Conservation (phyloP, 1,140 invertebrate genomes). For the Brachionus plicatilis region DNA sequence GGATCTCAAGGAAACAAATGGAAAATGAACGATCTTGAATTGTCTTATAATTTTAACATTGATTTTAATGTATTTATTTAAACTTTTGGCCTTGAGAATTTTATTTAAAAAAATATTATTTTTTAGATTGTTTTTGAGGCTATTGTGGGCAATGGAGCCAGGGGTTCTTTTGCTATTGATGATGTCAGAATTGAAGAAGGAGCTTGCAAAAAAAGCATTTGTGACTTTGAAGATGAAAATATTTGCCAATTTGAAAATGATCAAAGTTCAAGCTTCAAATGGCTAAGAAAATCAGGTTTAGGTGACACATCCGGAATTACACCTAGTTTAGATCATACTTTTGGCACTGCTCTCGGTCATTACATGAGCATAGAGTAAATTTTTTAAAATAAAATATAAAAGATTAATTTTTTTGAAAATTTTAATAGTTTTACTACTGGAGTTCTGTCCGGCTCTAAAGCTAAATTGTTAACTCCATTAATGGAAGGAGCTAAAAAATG, state of each 20-base stretch:
- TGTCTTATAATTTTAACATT: background rate
- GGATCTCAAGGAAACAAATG: constrained; percentile 11
- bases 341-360: constrained; percentile 38
- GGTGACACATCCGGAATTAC: background rate
- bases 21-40: background rate
- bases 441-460: background rate
- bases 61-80: background rate
- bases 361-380: constrained; percentile 48
- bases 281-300: background rate
- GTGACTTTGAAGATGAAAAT: constrained; percentile 34
- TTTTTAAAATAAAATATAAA: background rate
- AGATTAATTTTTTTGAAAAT: background rate
- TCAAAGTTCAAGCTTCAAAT: background rate
- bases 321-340: constrained; percentile 23
- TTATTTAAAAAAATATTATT: background rate
- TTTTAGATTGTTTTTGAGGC: constrained; percentile 12
- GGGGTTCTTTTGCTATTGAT: constrained; percentile 46
- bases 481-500: background rate
- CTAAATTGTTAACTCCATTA: constrained; percentile 13
- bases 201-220: constrained; percentile 42
- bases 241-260: constrained; percentile 8
- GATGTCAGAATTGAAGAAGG: constrained; percentile 46
- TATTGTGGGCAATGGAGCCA: background rate
- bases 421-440: background rate
- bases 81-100: background rate